Percentiles rank a stretch among this genome's conserved stretches.
Evolutionary conservation across 2,113 vertebrate species (phyloP).

Genomic region (Cynopterus brachyotis): DNA sequence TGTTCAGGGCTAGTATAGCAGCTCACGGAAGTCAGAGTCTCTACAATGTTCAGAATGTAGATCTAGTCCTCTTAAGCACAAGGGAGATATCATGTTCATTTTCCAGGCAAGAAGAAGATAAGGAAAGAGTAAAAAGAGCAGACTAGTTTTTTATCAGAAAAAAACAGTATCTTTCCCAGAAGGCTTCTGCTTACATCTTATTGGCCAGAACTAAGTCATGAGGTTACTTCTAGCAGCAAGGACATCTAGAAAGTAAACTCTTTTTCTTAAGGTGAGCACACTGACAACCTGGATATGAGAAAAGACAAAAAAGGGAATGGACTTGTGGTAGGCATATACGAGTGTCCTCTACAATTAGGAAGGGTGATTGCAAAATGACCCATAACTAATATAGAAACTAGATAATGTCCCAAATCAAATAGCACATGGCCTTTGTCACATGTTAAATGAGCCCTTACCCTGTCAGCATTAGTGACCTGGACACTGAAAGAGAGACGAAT

Average conservation of each 20-base stretch:
- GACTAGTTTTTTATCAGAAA: neutral
- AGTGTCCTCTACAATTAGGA: neutral
- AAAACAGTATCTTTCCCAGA: neutral
- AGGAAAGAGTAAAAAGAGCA: neutral
- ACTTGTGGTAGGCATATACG: neutral
- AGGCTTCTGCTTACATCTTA: neutral
- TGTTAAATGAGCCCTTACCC: neutral
- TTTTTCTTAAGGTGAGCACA: neutral
- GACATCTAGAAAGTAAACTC: neutral
- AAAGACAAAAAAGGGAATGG: neutral
- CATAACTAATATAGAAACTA: neutral
- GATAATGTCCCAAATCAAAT: neutral
- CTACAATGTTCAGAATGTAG: neutral
- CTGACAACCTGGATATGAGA: neutral
- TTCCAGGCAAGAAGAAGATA: neutral
- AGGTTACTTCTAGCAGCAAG: neutral
- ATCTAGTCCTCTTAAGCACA: neutral
- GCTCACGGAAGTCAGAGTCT: neutral
- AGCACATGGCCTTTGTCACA: neutral
- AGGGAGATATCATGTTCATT: neutral
- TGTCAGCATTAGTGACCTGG: neutral
- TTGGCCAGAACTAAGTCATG: neutral
- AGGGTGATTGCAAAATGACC: neutral
- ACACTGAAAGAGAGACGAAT: neutral
- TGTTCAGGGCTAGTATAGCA: neutral